Conservation (phyloP, 2,797 vertebrate genomes). For the Chloroceryle amazona region DNA sequence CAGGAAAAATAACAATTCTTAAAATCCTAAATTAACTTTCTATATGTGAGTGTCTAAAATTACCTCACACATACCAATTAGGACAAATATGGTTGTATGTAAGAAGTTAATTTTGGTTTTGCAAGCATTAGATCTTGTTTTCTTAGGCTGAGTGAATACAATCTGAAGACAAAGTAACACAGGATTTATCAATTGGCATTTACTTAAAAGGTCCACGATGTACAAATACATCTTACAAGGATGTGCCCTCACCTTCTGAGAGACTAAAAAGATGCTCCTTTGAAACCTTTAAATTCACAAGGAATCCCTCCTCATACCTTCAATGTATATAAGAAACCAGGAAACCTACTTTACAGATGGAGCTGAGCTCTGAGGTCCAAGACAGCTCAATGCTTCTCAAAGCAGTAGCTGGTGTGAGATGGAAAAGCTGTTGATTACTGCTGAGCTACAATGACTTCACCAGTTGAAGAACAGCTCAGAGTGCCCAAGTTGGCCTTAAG, state of each 20-base stretch:
- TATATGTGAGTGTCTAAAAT: not conserved
- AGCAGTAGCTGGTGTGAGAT: not conserved
- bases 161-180: not conserved
- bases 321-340: not conserved
- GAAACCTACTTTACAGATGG: not conserved
- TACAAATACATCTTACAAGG: not conserved
- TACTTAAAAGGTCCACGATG: not conserved
- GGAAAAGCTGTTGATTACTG: not conserved
- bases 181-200: not conserved
- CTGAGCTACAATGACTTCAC: not conserved
- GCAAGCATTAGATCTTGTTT: not conserved
- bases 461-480: not conserved
- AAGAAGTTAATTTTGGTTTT: not conserved
- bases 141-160: not conserved
- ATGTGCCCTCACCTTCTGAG: not conserved
- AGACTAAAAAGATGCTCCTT: not conserved
- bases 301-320: not conserved
- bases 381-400: not conserved
- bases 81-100: not conserved
- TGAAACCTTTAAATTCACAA: not conserved
- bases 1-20: not conserved
- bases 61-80: not conserved
- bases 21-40: slow-evolving; percentile 4
- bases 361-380: not conserved
- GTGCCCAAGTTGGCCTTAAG: not conserved